Evolutionary conservation across 2,888 invertebrate genomes (phyloP).

Genomic region (Exocentrus adspersus): DNA sequence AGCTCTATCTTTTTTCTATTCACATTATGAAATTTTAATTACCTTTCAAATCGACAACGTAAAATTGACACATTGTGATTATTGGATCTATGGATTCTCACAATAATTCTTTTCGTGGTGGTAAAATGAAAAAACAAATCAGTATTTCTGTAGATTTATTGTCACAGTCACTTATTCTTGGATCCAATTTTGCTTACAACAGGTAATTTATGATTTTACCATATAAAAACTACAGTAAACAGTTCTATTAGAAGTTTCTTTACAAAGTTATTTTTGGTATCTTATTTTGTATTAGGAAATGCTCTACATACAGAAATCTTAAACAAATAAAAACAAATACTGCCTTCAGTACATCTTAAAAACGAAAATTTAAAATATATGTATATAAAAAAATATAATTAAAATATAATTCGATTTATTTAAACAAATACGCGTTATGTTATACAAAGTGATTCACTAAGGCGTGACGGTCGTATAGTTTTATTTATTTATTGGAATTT

Average conservation of each 20-base stretch:
- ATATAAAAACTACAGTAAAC: constrained; percentile 26
- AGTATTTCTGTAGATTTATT: constrained; percentile 61
- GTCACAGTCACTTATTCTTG: constrained; percentile 61
- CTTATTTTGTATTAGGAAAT: too few species aligned
- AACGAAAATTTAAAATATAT: background rate
- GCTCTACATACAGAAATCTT: too few species aligned
- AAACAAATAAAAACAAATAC: background rate
- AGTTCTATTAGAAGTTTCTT: constrained; percentile 5
- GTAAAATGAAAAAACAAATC: constrained; percentile 19
- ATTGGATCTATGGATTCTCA: too few species aligned
- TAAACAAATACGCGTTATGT: background rate
- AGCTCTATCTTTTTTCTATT: too few species aligned
- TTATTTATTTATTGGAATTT: too few species aligned
- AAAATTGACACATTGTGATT: too few species aligned
- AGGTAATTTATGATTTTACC: background rate
- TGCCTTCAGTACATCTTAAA: background rate
- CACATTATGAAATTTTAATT: too few species aligned
- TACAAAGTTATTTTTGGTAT: background rate
- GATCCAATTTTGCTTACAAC: constrained; percentile 37
- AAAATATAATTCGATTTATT: background rate
- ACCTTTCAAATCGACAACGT: too few species aligned
- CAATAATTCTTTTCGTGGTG: too few species aligned
- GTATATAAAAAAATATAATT: background rate
- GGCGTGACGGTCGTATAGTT: too few species aligned
- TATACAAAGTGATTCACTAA: too few species aligned